Evolutionary conservation across 23 tunicate species (phyloP).

Genomic region (Corella eumyota): DNA sequence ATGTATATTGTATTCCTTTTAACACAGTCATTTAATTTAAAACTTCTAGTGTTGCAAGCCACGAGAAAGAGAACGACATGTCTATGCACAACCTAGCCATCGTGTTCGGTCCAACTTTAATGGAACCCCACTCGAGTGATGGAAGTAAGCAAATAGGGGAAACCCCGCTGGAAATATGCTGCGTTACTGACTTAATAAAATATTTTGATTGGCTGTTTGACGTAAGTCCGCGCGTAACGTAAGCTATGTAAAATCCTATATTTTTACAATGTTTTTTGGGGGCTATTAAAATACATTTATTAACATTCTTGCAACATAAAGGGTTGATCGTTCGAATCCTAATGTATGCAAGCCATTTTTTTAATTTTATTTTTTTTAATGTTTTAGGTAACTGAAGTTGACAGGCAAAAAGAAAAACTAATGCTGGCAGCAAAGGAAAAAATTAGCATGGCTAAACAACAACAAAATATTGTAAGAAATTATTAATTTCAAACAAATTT

Average conservation of each 20-base stretch:
- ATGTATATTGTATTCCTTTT: too few species aligned
- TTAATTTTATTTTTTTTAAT: too few species aligned
- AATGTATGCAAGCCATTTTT: too few species aligned
- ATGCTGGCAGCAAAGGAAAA: conserved; percentile 66
- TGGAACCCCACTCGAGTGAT: conserved; percentile 47
- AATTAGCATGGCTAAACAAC: conserved; percentile 47
- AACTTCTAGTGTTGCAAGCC: conserved; percentile 67
- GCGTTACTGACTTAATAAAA: conserved; percentile 63
- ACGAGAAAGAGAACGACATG: conserved; percentile 82
- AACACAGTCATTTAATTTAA: too few species aligned
- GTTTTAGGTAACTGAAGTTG: conserved; percentile 81
- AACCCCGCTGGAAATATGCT: conserved; percentile 73
- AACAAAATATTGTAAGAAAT: conserved; percentile 52
- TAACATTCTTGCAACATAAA: too few species aligned
- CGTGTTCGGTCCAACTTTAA: conserved; percentile 86
- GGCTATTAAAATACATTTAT: not conserved
- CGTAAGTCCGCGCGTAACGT: conserved; percentile 16
- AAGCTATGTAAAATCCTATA: not conserved
- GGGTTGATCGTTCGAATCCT: too few species aligned
- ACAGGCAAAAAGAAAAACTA: conserved; percentile 50
- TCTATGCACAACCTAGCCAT: conserved; percentile 73
- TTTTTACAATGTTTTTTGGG: not conserved
- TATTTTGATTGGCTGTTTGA: conserved; percentile 66
- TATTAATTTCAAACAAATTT: not conserved
- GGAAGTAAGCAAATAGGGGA: conserved; percentile 34